These are phyloP conservation scores for Simalia tracyae DNA, from an alignment of 2,797 vertebrate species.

Conservation along the genomic window DNA sequence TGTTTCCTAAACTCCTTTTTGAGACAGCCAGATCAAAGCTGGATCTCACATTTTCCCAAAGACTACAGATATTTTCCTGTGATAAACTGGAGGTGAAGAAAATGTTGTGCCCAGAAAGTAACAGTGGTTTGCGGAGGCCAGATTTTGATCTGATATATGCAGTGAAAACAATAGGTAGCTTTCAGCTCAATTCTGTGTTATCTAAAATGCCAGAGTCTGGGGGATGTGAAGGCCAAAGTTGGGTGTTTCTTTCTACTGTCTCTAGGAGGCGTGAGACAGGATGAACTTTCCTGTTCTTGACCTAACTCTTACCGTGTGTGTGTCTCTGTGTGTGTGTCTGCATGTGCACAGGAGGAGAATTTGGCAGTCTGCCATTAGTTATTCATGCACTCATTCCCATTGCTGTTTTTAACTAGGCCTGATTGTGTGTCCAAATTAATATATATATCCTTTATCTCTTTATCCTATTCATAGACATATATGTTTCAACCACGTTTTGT, in stretches of 20 bases:
- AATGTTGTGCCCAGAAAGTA: conserved; percentile 49
- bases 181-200: conserved; percentile 49
- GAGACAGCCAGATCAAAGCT: conserved; percentile 26
- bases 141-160: conserved; percentile 33
- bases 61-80: conserved; percentile 57
- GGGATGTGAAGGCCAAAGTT: background rate
- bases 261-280: conserved; percentile 22
- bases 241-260: background rate
- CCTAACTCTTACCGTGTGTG: background rate
- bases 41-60: conserved; percentile 44
- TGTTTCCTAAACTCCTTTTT: background rate
- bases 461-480: background rate
- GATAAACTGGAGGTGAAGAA: conserved; percentile 46
- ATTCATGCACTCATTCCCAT: background rate
- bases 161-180: conserved; percentile 11
- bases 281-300: conserved; percentile 15
- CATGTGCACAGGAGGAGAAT: background rate
- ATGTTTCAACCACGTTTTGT: background rate
- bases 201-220: conserved; percentile 29
- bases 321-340: background rate
- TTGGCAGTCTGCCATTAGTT: background rate
- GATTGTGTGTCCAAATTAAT: background rate
- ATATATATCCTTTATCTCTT: background rate
- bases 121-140: background rate
- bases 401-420: background rate